A percentile compares a stretch with the other conserved stretches of the same genome.
phyloP scores from a whole-genome alignment of 2,113 vertebrate species.

The Gymnobelideus leadbeateri region DNA sequence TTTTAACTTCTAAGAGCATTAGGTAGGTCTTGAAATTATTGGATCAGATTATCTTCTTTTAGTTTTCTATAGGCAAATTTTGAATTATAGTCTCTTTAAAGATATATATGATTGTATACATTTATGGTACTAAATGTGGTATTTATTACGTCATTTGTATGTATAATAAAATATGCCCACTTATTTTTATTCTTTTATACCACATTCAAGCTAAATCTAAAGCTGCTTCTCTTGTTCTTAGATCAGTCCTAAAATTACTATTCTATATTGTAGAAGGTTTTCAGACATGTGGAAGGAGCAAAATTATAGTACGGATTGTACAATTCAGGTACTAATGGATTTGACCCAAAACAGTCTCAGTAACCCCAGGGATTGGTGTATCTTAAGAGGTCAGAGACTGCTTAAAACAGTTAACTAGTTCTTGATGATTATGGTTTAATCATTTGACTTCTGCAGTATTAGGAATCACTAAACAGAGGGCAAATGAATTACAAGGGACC shows the following conservation, averaged over 20 bases:
- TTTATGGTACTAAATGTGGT: background rate
- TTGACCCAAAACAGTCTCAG: background rate
- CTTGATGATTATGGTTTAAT: background rate
- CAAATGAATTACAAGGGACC: background rate
- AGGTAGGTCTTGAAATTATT: background rate
- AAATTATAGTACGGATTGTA: background rate
- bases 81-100: background rate
- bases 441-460: background rate
- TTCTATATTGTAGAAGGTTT: background rate
- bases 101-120: background rate
- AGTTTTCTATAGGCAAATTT: constrained; percentile 6
- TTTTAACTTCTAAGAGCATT: background rate
- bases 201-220: constrained; percentile 1
- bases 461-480: constrained; percentile 17
- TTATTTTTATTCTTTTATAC: constrained; percentile 5
- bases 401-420: background rate
- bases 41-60: background rate
- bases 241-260: background rate
- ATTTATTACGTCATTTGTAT: background rate
- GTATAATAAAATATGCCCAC: background rate
- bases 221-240: background rate
- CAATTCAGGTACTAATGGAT: too few species aligned
- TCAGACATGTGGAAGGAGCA: rapidly evolving
- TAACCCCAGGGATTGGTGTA: constrained; percentile 7
- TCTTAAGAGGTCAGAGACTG: background rate